Evolutionary conservation across 2,797 vertebrate species (phyloP).

Genomic region (Muraenolepis orangiensis): DNA sequence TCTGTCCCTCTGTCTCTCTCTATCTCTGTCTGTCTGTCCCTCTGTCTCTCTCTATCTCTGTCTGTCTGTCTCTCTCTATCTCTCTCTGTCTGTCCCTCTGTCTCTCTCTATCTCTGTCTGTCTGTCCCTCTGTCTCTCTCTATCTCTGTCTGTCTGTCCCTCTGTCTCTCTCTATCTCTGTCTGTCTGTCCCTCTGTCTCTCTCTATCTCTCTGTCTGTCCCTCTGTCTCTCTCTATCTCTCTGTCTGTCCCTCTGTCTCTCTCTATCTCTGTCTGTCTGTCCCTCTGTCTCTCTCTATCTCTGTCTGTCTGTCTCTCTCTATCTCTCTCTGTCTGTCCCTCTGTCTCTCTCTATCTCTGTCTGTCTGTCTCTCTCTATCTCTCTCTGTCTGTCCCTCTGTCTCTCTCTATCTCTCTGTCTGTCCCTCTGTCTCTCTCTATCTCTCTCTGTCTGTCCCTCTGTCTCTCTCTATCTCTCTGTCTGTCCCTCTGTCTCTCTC

Average conservation of each 20-base stretch:
- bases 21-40: background rate
- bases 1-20: background rate
- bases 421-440: conserved; percentile 12
- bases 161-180: background rate
- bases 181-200: no score
- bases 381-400: no score
- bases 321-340: background rate
- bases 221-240: background rate
- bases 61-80: background rate
- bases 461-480: background rate
- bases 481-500: background rate
- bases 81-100: no score
- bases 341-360: conserved; percentile 3
- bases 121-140: background rate
- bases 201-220: background rate
- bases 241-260: conserved; percentile 16
- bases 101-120: no score
- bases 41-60: no score
- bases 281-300: conserved; percentile 15
- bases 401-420: no score
- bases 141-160: background rate
- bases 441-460: no score
- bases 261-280: background rate
- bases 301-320: conserved; percentile 15
- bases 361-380: background rate